phyloP scores from a whole-genome alignment of 2,797 vertebrate genomes.

The Smutsia temminckii region DNA sequence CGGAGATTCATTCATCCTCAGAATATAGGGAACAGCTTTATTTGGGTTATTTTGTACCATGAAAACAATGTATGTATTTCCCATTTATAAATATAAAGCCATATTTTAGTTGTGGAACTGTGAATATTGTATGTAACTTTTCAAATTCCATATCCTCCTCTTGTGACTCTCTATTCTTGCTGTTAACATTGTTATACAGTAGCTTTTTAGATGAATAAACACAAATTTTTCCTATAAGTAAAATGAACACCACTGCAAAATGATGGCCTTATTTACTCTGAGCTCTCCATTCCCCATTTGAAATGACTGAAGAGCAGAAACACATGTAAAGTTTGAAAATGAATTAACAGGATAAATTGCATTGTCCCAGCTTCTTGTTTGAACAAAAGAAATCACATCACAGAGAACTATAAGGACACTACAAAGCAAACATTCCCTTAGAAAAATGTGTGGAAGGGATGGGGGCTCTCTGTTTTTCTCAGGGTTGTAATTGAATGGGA shows the following conservation, averaged over 20 bases:
- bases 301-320: background rate
- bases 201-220: background rate
- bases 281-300: background rate
- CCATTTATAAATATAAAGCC: background rate
- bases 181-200: background rate
- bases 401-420: background rate
- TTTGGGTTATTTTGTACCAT: background rate
- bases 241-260: background rate
- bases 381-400: background rate
- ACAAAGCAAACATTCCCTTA: background rate
- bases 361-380: background rate
- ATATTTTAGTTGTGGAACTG: background rate
- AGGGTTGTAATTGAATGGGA: rapidly evolving
- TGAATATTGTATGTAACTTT: background rate
- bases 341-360: background rate
- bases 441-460: background rate
- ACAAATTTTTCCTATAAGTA: background rate
- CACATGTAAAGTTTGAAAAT: background rate
- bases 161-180: background rate
- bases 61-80: background rate
- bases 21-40: background rate
- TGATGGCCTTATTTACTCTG: background rate
- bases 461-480: background rate
- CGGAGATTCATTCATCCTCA: background rate
- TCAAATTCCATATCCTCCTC: background rate